Base-by-base conservation (phyloP, 30 jellyfish, hydroid and myxozoan species). In the Cassiopea xamachana region DNA sequence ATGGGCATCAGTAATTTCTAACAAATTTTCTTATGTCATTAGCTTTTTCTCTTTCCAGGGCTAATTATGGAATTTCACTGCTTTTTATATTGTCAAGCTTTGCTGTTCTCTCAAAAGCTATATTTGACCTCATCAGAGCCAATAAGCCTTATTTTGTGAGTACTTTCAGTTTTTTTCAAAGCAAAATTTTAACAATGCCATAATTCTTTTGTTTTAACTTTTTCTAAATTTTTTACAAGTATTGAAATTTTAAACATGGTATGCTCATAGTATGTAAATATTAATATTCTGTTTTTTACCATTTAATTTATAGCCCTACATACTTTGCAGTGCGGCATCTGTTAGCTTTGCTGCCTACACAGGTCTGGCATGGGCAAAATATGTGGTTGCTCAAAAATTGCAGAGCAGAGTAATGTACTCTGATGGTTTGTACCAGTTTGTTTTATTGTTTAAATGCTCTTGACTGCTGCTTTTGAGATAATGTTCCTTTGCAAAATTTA, bases 121-220 rank as follows among this genome's bases (percentile, higher is more conserved):
- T 90, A 3, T 90, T 90, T 82, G 91, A 90, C 87, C 85, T 90
- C 7, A 72, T 81, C 79, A 73, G 92, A 81, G 73, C 90, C 61
- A 90, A 77, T 50, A 81, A 90, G 46, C 97, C 97, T 5, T 90
- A 90, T 61, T 84, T 75, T 87, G 94, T 87, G n/a, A 75, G 94
- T 77, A 2, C 49, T 9, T 18, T 17, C 3, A 19, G 18, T 4
- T 5, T 64, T 64, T 64, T 4, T 17, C 15, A 55, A 55, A 27
- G 39, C 39, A 27, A 27, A 27, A 27, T 27, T 27, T 27, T 27
- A 27, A 27, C 39, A 27, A 27, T 27, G 39, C 39, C 39, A 27
- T 27, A 27, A 27, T 27, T 27, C 39, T 27, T 27, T 27, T 27
- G 39, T 27, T 27, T 27, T 27, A 27, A 27, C 39, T 27, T 27